A percentile compares a stretch with the other conserved stretches of the same genome.
These are phyloP conservation scores for Aleadryas rufinucha DNA, from an alignment of 2,113 vertebrate species.

Conservation along the genomic window DNA sequence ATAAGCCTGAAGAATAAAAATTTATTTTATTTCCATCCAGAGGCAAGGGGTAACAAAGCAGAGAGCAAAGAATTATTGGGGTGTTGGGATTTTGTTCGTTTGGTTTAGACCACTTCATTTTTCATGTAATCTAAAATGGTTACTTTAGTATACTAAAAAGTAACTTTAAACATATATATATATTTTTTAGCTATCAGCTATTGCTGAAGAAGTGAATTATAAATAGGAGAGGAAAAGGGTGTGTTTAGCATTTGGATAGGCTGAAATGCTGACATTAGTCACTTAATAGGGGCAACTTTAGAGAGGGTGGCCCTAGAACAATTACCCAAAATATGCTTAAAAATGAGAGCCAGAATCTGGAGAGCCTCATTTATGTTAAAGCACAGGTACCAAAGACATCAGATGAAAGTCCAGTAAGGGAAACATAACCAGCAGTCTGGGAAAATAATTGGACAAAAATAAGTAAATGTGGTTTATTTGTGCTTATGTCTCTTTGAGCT, in stretches of 20 bases:
- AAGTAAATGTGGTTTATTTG: background rate
- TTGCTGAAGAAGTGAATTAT: background rate
- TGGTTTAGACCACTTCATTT: background rate
- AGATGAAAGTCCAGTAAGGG: background rate
- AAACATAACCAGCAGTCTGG: background rate
- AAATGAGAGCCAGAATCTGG: background rate
- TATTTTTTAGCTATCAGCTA: background rate
- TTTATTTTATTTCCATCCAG: background rate
- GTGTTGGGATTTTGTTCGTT: background rate
- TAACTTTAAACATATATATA: no score
- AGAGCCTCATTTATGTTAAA: background rate
- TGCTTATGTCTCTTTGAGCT: background rate
- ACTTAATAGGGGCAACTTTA: background rate
- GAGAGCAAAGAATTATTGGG: background rate
- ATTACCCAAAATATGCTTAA: background rate
- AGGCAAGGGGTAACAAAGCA: background rate
- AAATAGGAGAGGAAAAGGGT: background rate
- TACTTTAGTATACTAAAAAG: background rate
- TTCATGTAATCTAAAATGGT: background rate
- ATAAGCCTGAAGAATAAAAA: background rate
- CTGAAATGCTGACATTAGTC: background rate
- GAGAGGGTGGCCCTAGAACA: background rate
- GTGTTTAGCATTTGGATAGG: background rate
- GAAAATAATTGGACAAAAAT: background rate
- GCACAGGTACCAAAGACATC: background rate